These are phyloP conservation scores for Brevimyrus niger DNA, from an alignment of 2,113 vertebrate species.

Conservation along the genomic window DNA sequence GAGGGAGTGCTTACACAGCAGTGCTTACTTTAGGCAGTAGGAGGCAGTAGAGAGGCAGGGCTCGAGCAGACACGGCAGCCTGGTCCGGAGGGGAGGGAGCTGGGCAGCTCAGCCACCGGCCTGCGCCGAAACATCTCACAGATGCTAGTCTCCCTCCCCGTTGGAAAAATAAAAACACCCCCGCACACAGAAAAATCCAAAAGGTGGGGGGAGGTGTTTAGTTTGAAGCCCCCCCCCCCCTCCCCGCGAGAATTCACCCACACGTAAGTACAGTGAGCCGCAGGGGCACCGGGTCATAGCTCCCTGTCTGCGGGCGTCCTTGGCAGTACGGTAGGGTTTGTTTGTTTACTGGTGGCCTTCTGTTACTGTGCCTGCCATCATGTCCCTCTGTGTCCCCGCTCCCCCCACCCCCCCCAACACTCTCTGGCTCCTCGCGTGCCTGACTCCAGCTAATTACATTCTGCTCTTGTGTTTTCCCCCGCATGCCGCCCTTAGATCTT, in stretches of 20 bases:
- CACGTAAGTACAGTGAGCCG: background rate
- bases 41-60: background rate
- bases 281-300: background rate
- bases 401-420: background rate
- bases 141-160: background rate
- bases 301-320: background rate
- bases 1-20: background rate
- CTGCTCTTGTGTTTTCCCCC: background rate
- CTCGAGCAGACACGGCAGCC: background rate
- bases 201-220: background rate
- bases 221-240: background rate
- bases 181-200: background rate
- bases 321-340: background rate
- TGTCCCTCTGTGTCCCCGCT: background rate
- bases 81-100: background rate
- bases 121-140: background rate
- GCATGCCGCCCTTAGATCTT: background rate
- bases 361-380: background rate
- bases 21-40: background rate
- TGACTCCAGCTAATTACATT: conserved; percentile 6
- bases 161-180: background rate
- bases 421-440: background rate
- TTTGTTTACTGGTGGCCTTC: background rate
- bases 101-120: background rate
- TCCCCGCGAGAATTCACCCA: background rate